Percentiles rank a stretch among this genome's conserved stretches.
Conservation (phyloP, 2,888 invertebrate species). For the Cheilosia impressa region DNA sequence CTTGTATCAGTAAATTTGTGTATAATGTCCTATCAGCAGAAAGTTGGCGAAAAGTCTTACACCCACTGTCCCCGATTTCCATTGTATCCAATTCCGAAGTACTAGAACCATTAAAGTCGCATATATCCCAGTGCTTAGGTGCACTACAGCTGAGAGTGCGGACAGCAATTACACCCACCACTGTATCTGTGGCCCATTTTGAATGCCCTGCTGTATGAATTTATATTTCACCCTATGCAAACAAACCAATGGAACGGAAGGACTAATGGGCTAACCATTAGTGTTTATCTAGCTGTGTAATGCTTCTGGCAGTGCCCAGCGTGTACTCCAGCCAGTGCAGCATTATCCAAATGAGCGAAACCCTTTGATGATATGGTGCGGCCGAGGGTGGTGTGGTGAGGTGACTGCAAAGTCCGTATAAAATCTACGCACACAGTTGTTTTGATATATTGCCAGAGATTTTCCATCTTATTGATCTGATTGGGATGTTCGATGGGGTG, state of each 20-base stretch:
- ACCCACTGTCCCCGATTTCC: slow-evolving; percentile 7
- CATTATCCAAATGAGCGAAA: slow-evolving; percentile 47
- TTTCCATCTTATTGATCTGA: slow-evolving; percentile 83
- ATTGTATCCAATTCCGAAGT: slow-evolving; percentile 35
- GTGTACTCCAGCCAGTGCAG: slow-evolving; percentile 22
- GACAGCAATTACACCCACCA: slow-evolving; percentile 37
- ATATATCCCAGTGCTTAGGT: slow-evolving; percentile 23
- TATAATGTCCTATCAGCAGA: slow-evolving; percentile 52
- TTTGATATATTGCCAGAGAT: slow-evolving; percentile 82
- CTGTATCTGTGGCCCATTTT: slow-evolving; percentile 36
- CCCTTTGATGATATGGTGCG: slow-evolving; percentile 38
- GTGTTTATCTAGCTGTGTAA: slow-evolving; percentile 72
- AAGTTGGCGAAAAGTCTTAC: slow-evolving; percentile 37
- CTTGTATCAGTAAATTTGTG: slow-evolving; percentile 40
- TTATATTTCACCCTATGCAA: slow-evolving; percentile 42
- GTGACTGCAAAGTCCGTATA: slow-evolving; percentile 20
- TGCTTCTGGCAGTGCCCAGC: slow-evolving; percentile 48
- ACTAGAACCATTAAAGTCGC: slow-evolving; percentile 49
- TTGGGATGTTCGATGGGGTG: slow-evolving; percentile 76
- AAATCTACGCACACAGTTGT: slow-evolving; percentile 77
- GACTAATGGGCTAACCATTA: slow-evolving; percentile 71
- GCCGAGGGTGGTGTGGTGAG: neutral
- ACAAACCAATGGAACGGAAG: slow-evolving; percentile 70
- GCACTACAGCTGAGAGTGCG: slow-evolving; percentile 38
- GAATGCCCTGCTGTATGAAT: slow-evolving; percentile 36